Base-by-base conservation (phyloP, 1,140 invertebrate genomes). In the Neomicropteryx cornuta region DNA sequence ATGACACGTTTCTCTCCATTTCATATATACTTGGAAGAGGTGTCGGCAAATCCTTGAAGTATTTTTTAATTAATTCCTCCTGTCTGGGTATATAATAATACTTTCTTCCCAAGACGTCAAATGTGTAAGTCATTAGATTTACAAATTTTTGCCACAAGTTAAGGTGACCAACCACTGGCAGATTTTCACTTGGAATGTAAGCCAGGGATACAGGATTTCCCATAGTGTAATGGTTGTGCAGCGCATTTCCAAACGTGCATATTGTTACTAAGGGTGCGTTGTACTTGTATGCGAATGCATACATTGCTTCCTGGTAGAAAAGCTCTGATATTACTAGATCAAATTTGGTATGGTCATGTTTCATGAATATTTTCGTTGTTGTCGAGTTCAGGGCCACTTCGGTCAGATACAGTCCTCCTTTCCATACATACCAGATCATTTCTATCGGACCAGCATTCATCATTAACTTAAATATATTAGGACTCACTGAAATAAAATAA, bases 1-100 rank as follows among this genome's bases (percentile, higher is more conserved):
- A 42, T n/a, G 66, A 71, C 8, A 73, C 60, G 42, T 70, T 71
- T 16, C 56, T 60, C 39, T 68, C 60, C 28, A 77, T 43, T 23
- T 74, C 63, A 1, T 55, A 50, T 4, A 73, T 45, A 27, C 55
- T 44, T 0, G 70, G 66, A 5, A 56, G 36, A 0, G 47, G 41
- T 38, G 36, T 30, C 2, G 44, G 41, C 1, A 48, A 19, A 29
- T 45, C 27, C 6, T 36, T 33, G 23, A 63, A 63, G 33, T 63
- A 51, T 11, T 46, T 50, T 16, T 57, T 49, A 0, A 57, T 52
- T 28, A 64, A 23, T 11, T 52, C 35, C 31, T 47, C 44, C 11
- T 45, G 43, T 33, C 20, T 43, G 2, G 48, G 48, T 16, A 47
- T 19, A 19, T 44, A 19, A 18, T 43, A 43, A 22, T 34, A 42